Base-by-base conservation (phyloP, 2,113 vertebrate genomes). In the Carollia perspicillata region DNA sequence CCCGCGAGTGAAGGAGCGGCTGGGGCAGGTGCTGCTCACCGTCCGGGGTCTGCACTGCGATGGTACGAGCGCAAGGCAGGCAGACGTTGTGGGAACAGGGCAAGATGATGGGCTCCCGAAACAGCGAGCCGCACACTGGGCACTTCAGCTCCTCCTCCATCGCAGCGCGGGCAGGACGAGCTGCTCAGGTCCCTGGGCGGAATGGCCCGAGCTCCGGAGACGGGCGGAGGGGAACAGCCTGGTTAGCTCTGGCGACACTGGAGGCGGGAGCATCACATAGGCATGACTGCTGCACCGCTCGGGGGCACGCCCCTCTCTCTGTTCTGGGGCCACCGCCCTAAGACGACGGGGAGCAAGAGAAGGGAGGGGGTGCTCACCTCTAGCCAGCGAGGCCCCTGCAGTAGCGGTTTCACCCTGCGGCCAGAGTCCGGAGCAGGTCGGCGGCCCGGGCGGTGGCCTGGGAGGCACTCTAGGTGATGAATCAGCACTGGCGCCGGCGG, bases 81-180 rank as follows among this genome's bases (percentile, higher is more conserved):
- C 99, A 99, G 91, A 99, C 99, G 18, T 99, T 99, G 98, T 99
- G 99, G 18, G 99, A 99, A 88, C 99, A 99, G 12, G 99, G 99
- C 96, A 99, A 94, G 94, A 99, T 99, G 95, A 99, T 97, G 68
- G 99, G 99, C 60, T 99, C 99, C 95, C 98, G 98, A 96, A 99
- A 99, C 33, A 99, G 98, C 2, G 99, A 99, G 22, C 99, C 99
- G 95, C 99, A 99, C 75, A 99, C 99, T 0, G 99, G 99, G 97
- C 99, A 99, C 98, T 99, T 99, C 60, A 99, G 98, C 98, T 99
- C 99, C 98, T 99, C 99, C 97, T 99, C 99, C 99, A 99, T 99
- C 92, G 97, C 98, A 11, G 74, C 77, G 35, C 55, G 18, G 47
- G 85, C 58, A 40, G 87, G 33, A 74, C n/a, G 53, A 10, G 96